These are phyloP conservation scores for Oncorhynchus masou DNA, from an alignment of 2,113 vertebrate genomes.

Conservation along the genomic window DNA sequence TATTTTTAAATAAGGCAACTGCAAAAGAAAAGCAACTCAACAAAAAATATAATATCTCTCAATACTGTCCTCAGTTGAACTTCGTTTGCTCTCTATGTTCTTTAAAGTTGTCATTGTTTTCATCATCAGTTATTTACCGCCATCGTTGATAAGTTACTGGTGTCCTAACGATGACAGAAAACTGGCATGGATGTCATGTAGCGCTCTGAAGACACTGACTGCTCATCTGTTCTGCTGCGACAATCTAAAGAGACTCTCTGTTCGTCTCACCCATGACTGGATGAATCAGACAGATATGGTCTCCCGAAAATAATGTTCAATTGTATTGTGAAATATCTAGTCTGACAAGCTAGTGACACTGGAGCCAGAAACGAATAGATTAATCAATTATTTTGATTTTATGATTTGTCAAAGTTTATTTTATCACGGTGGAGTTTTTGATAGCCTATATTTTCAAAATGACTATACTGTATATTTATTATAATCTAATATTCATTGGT, in stretches of 20 bases:
- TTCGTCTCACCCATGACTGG: conserved; percentile 16
- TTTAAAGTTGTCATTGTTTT: not conserved
- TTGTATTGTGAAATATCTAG: conserved; percentile 13
- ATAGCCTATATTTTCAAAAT: too few relatives aligned
- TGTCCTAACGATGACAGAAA: conserved; percentile 13
- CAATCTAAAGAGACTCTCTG: conserved; percentile 24
- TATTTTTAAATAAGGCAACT: too few relatives aligned
- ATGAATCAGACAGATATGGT: not conserved
- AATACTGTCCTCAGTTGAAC: not conserved
- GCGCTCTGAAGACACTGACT: conserved; percentile 6
- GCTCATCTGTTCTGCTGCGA: conserved; percentile 20
- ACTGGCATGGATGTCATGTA: conserved; percentile 13
- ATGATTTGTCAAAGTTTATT: not conserved
- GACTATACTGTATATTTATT: not conserved
- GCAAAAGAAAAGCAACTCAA: too few relatives aligned
- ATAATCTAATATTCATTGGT: not conserved
- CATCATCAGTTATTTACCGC: not conserved
- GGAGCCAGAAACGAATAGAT: not conserved
- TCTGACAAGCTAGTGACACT: not conserved
- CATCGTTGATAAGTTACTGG: not conserved
- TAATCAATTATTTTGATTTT: not conserved
- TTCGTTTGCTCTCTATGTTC: not conserved
- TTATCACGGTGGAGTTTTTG: not conserved
- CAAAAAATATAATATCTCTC: too few relatives aligned
- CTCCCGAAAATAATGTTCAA: conserved; percentile 9